A percentile compares a stretch with the other conserved stretches of the same genome.
These are phyloP conservation scores for Myxocyprinus asiaticus DNA, from an alignment of 2,113 vertebrate species.

Conservation along the genomic window DNA sequence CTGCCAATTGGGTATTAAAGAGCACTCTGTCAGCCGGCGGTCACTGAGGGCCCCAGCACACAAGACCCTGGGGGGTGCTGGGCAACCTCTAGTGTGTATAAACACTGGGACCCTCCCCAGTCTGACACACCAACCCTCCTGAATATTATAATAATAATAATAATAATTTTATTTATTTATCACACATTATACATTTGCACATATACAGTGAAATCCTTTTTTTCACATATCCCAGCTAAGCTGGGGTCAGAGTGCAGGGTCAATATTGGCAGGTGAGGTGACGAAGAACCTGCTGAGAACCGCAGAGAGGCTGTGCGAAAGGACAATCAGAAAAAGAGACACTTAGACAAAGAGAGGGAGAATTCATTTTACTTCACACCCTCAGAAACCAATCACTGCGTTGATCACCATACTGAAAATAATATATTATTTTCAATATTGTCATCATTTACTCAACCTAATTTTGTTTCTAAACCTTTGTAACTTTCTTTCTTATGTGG, in stretches of 20 bases:
- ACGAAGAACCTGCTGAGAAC: conserved; percentile 59
- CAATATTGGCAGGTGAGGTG: conserved; percentile 66
- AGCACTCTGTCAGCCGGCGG: conserved; percentile 72
- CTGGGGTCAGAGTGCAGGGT: no score
- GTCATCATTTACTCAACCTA: no score
- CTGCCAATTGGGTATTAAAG: conserved; percentile 80
- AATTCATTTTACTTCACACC: neutral
- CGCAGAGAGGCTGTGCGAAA: conserved; percentile 5
- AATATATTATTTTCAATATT: no score
- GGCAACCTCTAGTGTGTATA: conserved; percentile 67
- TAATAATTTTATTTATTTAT: no score
- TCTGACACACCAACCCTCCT: conserved; percentile 65
- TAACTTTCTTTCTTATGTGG: no score
- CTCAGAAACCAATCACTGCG: no score
- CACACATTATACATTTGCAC: no score
- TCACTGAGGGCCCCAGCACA: conserved; percentile 45
- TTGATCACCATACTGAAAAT: no score
- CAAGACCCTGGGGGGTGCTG: conserved; percentile 53
- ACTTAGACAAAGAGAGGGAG: neutral
- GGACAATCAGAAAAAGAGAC: neutral
- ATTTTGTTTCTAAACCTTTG: no score
- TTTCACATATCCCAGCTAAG: no score
- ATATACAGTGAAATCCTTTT: no score
- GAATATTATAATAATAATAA: no score
- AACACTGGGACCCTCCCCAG: conserved; percentile 62